These are phyloP conservation scores for Streblospio benedicti DNA, from an alignment of 1,140 invertebrate species.

Conservation along the genomic window DNA sequence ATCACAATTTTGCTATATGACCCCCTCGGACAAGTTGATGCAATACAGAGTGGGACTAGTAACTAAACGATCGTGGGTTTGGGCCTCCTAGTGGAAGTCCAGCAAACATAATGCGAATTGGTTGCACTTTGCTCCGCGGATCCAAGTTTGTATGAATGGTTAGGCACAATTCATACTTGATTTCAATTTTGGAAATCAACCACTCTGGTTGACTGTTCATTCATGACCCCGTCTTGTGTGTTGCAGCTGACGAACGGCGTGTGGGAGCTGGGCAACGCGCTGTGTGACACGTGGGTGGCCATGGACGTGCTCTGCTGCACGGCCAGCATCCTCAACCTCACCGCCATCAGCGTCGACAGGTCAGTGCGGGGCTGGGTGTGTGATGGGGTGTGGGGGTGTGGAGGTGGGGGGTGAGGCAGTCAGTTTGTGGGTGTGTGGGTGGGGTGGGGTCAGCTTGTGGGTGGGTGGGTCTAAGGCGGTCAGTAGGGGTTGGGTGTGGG, in stretches of 20 bases:
- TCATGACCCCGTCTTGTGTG: too few relatives aligned
- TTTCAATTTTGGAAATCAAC: too few relatives aligned
- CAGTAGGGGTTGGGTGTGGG: background rate
- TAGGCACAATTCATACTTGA: too few relatives aligned
- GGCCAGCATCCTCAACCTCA: conserved; percentile 95
- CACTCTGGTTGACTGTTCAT: too few relatives aligned
- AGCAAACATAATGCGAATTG: too few relatives aligned
- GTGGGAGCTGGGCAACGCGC: conserved; percentile 78
- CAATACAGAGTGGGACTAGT: too few relatives aligned
- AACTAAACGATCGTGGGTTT: too few relatives aligned
- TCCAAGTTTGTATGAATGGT: too few relatives aligned
- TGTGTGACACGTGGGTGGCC: conserved; percentile 97
- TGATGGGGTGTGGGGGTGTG: background rate
- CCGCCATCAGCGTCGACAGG: conserved; percentile 98
- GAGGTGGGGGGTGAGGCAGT: background rate
- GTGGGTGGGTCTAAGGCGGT: background rate
- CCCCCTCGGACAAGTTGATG: too few relatives aligned
- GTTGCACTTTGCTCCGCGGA: too few relatives aligned
- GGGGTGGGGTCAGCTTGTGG: background rate
- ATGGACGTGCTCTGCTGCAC: conserved; percentile 98
- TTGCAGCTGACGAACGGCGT: conserved; percentile 14
- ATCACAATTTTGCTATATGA: too few relatives aligned
- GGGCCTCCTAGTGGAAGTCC: too few relatives aligned
- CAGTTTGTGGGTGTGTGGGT: background rate
- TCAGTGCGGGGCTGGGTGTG: conserved; percentile 50